Evolutionary conservation across 2,113 vertebrate species (phyloP).

Genomic region (Vulpes ferrilata): DNA sequence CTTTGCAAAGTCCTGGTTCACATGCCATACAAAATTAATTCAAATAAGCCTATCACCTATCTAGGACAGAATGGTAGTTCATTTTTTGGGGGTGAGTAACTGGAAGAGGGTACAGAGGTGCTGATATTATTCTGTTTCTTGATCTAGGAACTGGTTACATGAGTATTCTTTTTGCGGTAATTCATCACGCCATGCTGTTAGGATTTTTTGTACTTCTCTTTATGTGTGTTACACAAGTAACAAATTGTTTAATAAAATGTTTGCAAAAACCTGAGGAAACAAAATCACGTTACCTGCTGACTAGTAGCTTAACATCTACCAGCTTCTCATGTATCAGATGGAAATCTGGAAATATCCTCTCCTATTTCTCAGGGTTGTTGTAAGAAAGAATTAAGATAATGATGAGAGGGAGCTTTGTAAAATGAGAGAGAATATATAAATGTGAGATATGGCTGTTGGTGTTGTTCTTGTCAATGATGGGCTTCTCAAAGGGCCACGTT

Average conservation of each 20-base stretch:
- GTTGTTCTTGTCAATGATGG: background rate
- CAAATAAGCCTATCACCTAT: background rate
- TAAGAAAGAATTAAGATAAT: background rate
- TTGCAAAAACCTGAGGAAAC: background rate
- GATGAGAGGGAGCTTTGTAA: background rate
- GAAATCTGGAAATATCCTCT: background rate
- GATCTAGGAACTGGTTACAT: background rate
- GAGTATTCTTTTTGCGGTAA: background rate
- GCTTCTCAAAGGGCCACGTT: background rate
- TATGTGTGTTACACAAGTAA: background rate
- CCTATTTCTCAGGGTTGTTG: background rate
- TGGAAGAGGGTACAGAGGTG: background rate
- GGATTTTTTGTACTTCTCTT: background rate
- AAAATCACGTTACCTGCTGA: background rate
- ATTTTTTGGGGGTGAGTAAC: background rate
- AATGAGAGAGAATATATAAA: background rate
- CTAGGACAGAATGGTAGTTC: background rate
- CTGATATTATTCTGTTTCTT: background rate
- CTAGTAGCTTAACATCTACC: background rate
- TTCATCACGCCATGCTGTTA: background rate
- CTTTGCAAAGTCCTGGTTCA: background rate
- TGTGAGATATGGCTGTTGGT: background rate
- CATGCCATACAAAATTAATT: background rate
- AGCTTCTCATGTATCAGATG: background rate
- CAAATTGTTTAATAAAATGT: slow-evolving; percentile 25